Base-by-base conservation (phyloP, 2,113 vertebrate species). In the Vidua macroura region DNA sequence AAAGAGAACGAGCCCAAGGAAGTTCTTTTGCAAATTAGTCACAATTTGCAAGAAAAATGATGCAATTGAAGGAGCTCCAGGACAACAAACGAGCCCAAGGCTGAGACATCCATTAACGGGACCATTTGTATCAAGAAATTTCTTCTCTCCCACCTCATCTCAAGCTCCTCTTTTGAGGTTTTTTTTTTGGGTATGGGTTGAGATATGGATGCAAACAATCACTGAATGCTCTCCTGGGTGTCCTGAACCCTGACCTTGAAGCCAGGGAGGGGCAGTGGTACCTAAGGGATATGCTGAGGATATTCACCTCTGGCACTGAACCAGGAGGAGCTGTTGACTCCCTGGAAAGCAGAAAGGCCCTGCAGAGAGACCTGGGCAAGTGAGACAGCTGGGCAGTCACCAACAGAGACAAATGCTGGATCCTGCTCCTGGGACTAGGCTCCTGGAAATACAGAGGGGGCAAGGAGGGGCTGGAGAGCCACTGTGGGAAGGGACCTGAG, bases 11-110 rank as follows among this genome's bases (percentile, higher is more conserved):
- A 91, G 33, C 13, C 23, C 49, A 53, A 86, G 73, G 35, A 97
- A 97, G 80, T 87, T 94, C 35, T 96, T 96, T 94, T 85, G 74
- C 58, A 88, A 95, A 96, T 95, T 55, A 92, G 60, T 91, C 86
- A 90, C 2, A 1, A 94, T 92, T 93, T 92, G 52, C 39, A 96
- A 98, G 95, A 97, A 95, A 97, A 97, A 97, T 95, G 6, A 51
- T 88, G 66, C 77, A 89, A 84, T 91, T 90, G 87, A 92, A 62
- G 31, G 30, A 86, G 62, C 31, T 94, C 28, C 37, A 88, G 70
- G 35, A 58, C 46, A 53, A 46, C 43, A 92, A 95, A 94, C 37
- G 73, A 88, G 35, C 48, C 63, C 59, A 20, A 17, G 33, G 46
- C 51, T 9, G 20, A 88, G 55, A 73, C 44, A 94, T 93, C 35